Evolutionary conservation across 2,113 vertebrate genomes (phyloP), one percentile per base, ranked within the genome.

Genomic region (Cryptomyrus ogoouensis): DNA sequence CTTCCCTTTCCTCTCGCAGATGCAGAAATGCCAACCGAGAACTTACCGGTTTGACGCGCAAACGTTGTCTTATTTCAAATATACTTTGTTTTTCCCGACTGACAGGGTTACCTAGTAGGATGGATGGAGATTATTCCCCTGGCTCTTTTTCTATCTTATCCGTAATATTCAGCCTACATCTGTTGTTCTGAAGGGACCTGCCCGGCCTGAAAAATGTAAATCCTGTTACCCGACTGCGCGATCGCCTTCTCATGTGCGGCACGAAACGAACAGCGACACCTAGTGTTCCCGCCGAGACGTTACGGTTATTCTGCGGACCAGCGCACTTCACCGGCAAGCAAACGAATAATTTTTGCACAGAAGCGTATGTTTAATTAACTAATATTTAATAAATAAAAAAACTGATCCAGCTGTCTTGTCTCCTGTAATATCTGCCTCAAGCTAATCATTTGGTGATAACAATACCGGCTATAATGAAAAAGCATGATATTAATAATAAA

Each of bases 51-150:
- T 94, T 58, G 92, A 93, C 91, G 92, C 90, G 27, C 91, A 90
- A 80, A 46, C 58, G 47, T 95, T 39, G 90, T 84, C 92, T 93
- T 87, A 91, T 90, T 56, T 93, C 91, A 93, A 83, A 89, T 87
- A 91, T 77, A 47, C 62, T 6, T 91, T 93, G n/a, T 89, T 93
- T 94, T 92, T 93, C 94, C 95, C 95, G 93, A 91, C 89, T 93
- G 93, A 89, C 53, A 52, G 87, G 88, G 84, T 92, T 88, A 90
- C 91, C 52, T 92, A 49, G 84, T 90, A 95, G 95, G 96, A 96
- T 96, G 95, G 95, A 95, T 95, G 90, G 93, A 92, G 95, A 96
- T 96, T 96, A 93, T 93, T 62, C 92, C 94, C 93, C 94, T 91
- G 91, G 92, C 93, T 93, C 90, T 93, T 93, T 93, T 70, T 90